Conservation (phyloP, 2,113 vertebrate genomes). For the Leucopsar rothschildi region DNA sequence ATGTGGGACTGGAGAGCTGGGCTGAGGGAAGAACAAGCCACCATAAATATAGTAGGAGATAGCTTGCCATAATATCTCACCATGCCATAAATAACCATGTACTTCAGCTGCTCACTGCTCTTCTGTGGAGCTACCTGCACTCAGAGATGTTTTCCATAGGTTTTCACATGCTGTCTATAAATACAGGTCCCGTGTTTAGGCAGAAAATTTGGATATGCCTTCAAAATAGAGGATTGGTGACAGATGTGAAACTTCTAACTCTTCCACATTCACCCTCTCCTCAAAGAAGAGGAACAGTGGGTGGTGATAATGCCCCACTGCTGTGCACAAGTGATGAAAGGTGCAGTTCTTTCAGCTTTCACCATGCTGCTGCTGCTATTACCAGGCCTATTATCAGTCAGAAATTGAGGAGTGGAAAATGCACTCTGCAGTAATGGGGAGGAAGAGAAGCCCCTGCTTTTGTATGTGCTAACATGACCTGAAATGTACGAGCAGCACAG, state of each 20-base stretch:
- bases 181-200: not conserved
- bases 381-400: not conserved
- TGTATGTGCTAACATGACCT: not conserved
- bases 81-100: not conserved
- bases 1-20: not conserved
- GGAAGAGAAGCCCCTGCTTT: not conserved
- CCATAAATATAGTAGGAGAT: constrained; percentile 20
- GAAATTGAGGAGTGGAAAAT: not conserved
- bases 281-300: not conserved
- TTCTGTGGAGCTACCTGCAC: not conserved
- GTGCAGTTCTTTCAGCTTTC: not conserved
- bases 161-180: not conserved
- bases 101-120: not conserved
- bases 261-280: not conserved
- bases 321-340: not conserved
- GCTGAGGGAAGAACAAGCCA: constrained; percentile 11
- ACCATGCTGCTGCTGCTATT: not conserved
- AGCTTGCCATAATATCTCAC: constrained; percentile 11
- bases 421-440: not conserved
- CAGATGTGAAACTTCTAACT: not conserved
- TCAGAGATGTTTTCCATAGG: not conserved
- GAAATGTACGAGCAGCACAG: not conserved
- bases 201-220: not conserved
- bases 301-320: not conserved
- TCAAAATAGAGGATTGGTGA: not conserved